Evolutionary conservation across 2,797 vertebrate genomes (phyloP), one percentile per base, ranked within the genome.

Genomic region (Sebastes iracundus): DNA sequence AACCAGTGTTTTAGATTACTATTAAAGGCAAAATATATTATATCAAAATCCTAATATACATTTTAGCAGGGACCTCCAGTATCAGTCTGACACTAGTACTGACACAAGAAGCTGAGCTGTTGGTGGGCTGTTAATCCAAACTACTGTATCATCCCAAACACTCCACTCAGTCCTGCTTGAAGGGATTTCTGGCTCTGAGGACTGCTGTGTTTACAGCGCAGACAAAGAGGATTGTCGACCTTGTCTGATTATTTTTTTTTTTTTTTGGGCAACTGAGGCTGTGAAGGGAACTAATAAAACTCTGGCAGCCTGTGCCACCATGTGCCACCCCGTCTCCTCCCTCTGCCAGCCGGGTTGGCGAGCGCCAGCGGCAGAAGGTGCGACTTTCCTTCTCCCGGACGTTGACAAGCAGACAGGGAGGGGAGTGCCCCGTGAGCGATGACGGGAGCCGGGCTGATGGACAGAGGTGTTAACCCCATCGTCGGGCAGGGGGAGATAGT

Each of bases 401-500:
- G 72, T 78, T 84, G 88, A 84, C 82, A 65, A 60, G 73, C 56
- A 53, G 61, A 53, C 11, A 9, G 53, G 35, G 52, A 46, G 30
- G 28, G 27, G 52, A 38, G 66, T 53, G 32, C 61, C 35, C 62
- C 0, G 9, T 69, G 80, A 87, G 87, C 9, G 16, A 62, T 60
- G 77, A 49, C 9, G 27, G 55, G 35, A 63, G 73, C 81, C 56
- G 49, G 18, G 71, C 79, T 88, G 88, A 94, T 63, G 79, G 93
- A 95, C 92, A 91, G 88, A 91, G 88, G 88, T 83, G 88, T 82
- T 87, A 81, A 90, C 88, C 80, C 79, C 63, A 11, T 83, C 76
- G 77, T 75, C 68, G 62, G 67, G 53, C 28, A 11, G 77, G 75
- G 81, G 42, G 75, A 79, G 84, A 88, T 85, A 79, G 87, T 53